phyloP scores from a whole-genome alignment of 2,888 invertebrate species.

The Xestia sexstrigata region DNA sequence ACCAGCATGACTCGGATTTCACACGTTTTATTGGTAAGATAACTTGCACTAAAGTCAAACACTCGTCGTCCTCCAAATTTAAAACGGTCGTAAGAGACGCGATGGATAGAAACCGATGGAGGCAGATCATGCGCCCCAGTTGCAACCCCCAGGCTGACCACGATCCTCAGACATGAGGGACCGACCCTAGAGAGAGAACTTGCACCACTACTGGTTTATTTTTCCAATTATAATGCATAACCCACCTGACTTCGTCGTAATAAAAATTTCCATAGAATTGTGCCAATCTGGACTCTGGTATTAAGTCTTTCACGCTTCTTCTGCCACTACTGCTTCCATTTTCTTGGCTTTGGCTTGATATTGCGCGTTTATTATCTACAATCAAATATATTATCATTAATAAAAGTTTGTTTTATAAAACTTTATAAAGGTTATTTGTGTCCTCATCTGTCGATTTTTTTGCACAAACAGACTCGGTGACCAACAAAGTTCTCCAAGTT shows the following conservation, averaged over 20 bases:
- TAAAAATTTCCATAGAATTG: conserved; percentile 91
- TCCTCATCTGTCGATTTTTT: not conserved
- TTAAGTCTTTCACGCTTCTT: conserved; percentile 91
- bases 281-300: conserved; percentile 92
- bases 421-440: not conserved
- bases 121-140: no score
- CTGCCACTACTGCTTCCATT: conserved; percentile 81
- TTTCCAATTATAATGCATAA: not conserved
- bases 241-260: conserved; percentile 81
- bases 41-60: not conserved
- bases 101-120: no score
- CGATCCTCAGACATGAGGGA: no score
- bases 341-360: conserved; percentile 80
- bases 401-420: not conserved
- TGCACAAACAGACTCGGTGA: not conserved
- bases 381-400: conserved; percentile 36
- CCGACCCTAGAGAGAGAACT: no score
- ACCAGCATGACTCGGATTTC: not conserved
- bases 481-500: not conserved
- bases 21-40: not conserved
- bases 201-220: not conserved
- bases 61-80: no score
- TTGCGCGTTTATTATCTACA: conserved; percentile 78
- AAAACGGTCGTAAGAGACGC: no score
- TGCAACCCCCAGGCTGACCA: no score